These are phyloP conservation scores for Drosophila cardini DNA, from an alignment of 1,140 invertebrate genomes.

Conservation along the genomic window DNA sequence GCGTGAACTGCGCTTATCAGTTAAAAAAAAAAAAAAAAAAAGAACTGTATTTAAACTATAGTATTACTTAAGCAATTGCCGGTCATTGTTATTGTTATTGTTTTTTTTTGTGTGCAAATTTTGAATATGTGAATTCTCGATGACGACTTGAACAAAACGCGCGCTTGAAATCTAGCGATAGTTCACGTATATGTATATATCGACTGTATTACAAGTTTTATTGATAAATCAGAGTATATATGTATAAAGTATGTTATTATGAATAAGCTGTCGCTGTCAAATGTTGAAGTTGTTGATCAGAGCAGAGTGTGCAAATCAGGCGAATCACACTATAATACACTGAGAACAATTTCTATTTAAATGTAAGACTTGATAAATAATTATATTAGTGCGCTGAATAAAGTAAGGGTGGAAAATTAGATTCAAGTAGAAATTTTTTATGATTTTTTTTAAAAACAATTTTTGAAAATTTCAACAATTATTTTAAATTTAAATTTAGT, in stretches of 20 bases:
- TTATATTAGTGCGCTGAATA: too few species aligned
- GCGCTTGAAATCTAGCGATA: constrained; percentile 17
- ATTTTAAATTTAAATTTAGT: too few species aligned
- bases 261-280: constrained; percentile 3
- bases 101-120: constrained; percentile 5
- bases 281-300: constrained; percentile 12
- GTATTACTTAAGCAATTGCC: neutral
- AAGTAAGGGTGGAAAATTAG: too few species aligned
- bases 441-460: too few species aligned
- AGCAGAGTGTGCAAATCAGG: constrained; percentile 31
- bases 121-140: neutral
- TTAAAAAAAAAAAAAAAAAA: constrained; percentile 20
- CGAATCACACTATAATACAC: constrained; percentile 3
- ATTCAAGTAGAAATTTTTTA: too few species aligned
- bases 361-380: too few species aligned
- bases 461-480: too few species aligned
- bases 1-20: constrained; percentile 36
- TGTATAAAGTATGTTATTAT: constrained; percentile 6
- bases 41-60: too few species aligned
- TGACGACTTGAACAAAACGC: constrained; percentile 2
- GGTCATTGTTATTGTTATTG: neutral
- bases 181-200: constrained; percentile 22
- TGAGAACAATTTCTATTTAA: too few species aligned
- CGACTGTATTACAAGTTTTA: neutral
- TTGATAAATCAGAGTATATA: neutral